Evolutionary conservation across 2,113 vertebrate genomes (phyloP).

Genomic region (Semnornis frantzii): DNA sequence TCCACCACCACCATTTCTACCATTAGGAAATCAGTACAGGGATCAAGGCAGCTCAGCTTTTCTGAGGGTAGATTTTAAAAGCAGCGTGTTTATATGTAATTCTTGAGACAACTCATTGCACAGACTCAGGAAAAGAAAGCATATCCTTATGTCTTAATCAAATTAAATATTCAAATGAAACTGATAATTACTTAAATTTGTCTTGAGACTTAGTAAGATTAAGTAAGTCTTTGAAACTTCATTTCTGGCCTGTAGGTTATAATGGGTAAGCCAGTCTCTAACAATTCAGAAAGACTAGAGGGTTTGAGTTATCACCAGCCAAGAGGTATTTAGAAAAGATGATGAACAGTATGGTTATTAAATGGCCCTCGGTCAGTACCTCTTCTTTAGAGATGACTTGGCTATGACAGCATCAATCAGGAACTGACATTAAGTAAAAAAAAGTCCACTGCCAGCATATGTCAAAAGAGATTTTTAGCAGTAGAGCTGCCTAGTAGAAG

Average conservation of each 20-base stretch:
- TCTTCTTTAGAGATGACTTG: not conserved
- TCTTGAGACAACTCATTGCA: not conserved
- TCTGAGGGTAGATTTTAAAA: not conserved
- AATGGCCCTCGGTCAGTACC: not conserved
- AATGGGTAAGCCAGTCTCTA: slow-evolving; percentile 47
- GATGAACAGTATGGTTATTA: not conserved
- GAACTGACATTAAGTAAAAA: not conserved
- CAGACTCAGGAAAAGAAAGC: slow-evolving; percentile 28
- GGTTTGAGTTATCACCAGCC: slow-evolving; percentile 13
- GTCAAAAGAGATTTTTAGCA: not conserved
- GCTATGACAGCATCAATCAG: not conserved
- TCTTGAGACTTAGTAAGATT: slow-evolving; percentile 63
- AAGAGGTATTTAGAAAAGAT: slow-evolving; percentile 38
- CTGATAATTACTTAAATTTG: slow-evolving; percentile 69
- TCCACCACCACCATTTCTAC: not conserved
- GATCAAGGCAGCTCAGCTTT: not conserved
- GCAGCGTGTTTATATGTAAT: not conserved
- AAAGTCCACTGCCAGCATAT: not conserved
- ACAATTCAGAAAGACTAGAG: slow-evolving; percentile 19
- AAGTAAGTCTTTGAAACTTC: slow-evolving; percentile 69
- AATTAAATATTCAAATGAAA: slow-evolving; percentile 73
- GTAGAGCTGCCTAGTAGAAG: not conserved
- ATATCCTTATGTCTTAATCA: slow-evolving; percentile 47
- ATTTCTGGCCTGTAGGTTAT: slow-evolving; percentile 57
- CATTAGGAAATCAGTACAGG: not conserved